Evolutionary conservation across 2,888 invertebrate species (phyloP).

Genomic region (Campoplex capitator): DNA sequence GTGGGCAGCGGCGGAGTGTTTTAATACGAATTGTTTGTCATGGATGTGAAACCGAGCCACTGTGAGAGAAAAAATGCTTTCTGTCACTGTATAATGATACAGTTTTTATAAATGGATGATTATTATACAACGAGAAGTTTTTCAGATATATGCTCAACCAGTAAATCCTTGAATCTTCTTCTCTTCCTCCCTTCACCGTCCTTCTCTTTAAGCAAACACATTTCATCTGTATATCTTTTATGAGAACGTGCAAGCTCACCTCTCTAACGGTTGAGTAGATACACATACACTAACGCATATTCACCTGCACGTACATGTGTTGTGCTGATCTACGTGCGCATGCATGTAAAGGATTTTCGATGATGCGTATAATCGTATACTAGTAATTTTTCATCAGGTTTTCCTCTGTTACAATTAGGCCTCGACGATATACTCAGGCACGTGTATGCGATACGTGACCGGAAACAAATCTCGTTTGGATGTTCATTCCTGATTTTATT

Average conservation of each 20-base stretch:
- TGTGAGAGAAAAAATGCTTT: not conserved
- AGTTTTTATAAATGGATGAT: not conserved
- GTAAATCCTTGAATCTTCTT: constrained; percentile 22
- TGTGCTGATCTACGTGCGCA: constrained; percentile 15
- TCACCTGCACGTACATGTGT: constrained; percentile 10
- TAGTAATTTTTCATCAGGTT: constrained; percentile 37
- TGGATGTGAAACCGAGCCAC: not conserved
- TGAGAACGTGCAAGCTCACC: constrained; percentile 62
- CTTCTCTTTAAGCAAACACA: not conserved
- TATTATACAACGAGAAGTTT: constrained; percentile 36
- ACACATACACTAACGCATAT: constrained; percentile 28
- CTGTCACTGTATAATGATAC: not conserved
- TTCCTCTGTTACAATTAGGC: constrained; percentile 61
- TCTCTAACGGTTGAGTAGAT: constrained; percentile 48
- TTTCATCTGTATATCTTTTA: constrained; percentile 44
- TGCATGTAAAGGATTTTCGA: constrained; percentile 42
- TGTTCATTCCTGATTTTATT: constrained; percentile 28
- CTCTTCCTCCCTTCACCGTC: constrained; percentile 17
- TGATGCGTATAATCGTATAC: constrained; percentile 13
- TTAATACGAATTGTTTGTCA: not conserved
- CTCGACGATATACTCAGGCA: constrained; percentile 39
- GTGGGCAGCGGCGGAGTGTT: too few relatives aligned
- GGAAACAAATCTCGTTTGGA: constrained; percentile 42
- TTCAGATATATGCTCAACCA: constrained; percentile 43
- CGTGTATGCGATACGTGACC: constrained; percentile 60